Percentiles rank a stretch among this genome's conserved stretches.
Conservation (phyloP, 1,140 invertebrate species). For the Mya arenaria region DNA sequence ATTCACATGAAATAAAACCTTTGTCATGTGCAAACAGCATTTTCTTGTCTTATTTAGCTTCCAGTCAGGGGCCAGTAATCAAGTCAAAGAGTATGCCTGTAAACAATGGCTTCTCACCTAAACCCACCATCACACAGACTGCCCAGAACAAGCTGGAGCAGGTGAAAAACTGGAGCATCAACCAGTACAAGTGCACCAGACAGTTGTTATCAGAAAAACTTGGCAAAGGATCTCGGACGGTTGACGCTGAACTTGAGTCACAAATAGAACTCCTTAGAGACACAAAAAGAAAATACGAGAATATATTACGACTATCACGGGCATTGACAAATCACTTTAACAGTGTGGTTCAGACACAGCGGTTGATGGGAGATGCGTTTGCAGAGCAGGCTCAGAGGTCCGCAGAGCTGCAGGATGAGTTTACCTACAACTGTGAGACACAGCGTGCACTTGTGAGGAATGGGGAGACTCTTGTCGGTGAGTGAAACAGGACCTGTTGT, state of each 20-base stretch:
- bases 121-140: conserved; percentile 67
- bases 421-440: conserved; percentile 97
- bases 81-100: conserved; percentile 64
- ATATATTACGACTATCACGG: conserved; percentile 92
- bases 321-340: conserved; percentile 94
- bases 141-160: conserved; percentile 86
- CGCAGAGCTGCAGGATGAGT: conserved; percentile 96
- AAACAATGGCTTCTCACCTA: conserved; percentile 74
- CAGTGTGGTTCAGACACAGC: conserved; percentile 93
- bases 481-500: neutral
- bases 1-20: no score
- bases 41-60: conserved; percentile 77
- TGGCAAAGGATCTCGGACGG: conserved; percentile 94
- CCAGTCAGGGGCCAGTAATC: conserved; percentile 81
- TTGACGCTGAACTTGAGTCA: conserved; percentile 94
- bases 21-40: no score
- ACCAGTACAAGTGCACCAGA: conserved; percentile 98
- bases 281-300: conserved; percentile 96
- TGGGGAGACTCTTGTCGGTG: conserved; percentile 91
- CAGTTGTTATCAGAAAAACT: conserved; percentile 97
- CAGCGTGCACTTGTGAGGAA: conserved; percentile 96
- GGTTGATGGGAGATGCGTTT: conserved; percentile 91
- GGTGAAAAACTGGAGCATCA: conserved; percentile 97
- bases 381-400: conserved; percentile 97
- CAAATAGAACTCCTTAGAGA: conserved; percentile 95